A percentile compares a stretch with the other conserved stretches of the same genome.
phyloP scores from a whole-genome alignment of 2,888 invertebrate species.

The Torymus aiolomorphi region DNA sequence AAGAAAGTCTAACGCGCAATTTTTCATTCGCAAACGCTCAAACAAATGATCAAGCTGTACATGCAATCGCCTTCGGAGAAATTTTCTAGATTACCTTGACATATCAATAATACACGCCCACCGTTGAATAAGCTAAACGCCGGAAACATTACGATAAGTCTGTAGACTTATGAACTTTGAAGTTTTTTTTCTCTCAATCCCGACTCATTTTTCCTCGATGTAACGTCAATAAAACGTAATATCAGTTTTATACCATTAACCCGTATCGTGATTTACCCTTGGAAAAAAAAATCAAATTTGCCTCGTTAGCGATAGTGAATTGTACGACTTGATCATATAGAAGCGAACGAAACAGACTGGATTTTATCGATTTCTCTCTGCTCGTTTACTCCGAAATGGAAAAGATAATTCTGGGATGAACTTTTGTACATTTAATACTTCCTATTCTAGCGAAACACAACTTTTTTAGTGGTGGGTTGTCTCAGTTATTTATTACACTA shows the following conservation, averaged over 20 bases:
- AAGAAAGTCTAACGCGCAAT: not conserved
- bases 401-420: conserved; percentile 12
- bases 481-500: conserved; percentile 65
- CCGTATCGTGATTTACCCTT: not conserved
- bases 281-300: not conserved
- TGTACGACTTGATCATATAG: conserved; percentile 10
- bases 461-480: conserved; percentile 71
- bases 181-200: too few relatives aligned
- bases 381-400: conserved; percentile 3
- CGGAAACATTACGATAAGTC: too few relatives aligned
- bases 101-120: too few relatives aligned
- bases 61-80: conserved; percentile 6
- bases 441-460: conserved; percentile 72
- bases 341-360: not conserved
- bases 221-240: not conserved
- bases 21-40: conserved; percentile 23
- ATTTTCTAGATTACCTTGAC: not conserved
- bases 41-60: conserved; percentile 38
- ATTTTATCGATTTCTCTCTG: conserved; percentile 12
- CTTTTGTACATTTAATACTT: conserved; percentile 48
- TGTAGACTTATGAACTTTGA: too few relatives aligned
- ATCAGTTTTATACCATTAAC: conserved; percentile 9
- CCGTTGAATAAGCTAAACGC: too few relatives aligned
- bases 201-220: not conserved
- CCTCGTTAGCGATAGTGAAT: not conserved